Conservation (phyloP, 2,797 vertebrate genomes). For the Protonibea diacanthus region DNA sequence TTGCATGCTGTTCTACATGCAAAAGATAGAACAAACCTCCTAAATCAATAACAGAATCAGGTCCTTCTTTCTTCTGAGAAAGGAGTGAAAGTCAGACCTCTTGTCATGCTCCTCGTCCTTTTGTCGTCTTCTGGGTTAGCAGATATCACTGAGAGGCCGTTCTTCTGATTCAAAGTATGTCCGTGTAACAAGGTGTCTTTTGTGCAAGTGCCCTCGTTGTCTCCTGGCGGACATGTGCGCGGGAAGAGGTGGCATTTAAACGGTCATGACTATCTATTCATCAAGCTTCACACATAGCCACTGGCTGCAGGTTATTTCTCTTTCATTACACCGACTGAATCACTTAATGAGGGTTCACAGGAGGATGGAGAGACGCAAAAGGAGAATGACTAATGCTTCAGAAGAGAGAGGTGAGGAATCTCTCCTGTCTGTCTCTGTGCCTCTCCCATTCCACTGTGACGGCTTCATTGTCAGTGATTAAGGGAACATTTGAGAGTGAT, state of each 20-base stretch:
- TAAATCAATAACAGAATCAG: neutral
- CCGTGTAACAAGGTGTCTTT: neutral
- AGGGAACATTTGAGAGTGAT: constrained; percentile 44
- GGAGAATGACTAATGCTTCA: constrained; percentile 35
- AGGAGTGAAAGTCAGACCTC: neutral
- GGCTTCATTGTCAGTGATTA: constrained; percentile 52
- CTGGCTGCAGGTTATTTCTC: constrained; percentile 25
- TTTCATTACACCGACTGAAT: constrained; percentile 40
- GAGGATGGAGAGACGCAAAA: constrained; percentile 34
- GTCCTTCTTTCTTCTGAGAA: neutral
- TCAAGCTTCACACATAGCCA: constrained; percentile 14
- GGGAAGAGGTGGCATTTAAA: constrained; percentile 41
- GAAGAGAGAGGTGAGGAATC: constrained; percentile 33
- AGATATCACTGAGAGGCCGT: constrained; percentile 1
- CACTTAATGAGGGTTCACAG: constrained; percentile 36
- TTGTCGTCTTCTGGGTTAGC: neutral
- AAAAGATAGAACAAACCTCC: neutral
- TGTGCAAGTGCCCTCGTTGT: neutral
- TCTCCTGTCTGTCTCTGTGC: constrained; percentile 8
- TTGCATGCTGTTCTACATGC: neutral
- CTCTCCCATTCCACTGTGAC: constrained; percentile 15
- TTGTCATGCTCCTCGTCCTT: neutral
- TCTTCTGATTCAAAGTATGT: neutral
- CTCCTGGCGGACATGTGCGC: neutral
- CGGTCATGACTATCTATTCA: constrained; percentile 8